Evolutionary conservation across 1,140 invertebrate species (phyloP).

Genomic region (Drosophila bocki): DNA sequence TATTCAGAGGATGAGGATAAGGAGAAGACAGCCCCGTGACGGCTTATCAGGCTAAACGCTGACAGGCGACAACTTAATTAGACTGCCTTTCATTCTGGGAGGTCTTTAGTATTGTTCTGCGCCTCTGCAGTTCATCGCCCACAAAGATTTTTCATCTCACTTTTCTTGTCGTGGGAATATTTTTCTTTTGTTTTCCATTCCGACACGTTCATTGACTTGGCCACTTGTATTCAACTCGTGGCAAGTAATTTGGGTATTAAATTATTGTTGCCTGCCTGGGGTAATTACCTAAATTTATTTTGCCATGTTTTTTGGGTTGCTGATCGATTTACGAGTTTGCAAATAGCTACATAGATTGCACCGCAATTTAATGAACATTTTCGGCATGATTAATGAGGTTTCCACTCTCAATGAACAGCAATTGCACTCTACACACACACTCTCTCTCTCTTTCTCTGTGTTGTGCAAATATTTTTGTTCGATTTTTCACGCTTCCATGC

Average conservation of each 20-base stretch:
- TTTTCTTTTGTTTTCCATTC: conserved; percentile 58
- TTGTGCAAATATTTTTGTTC: conserved; percentile 69
- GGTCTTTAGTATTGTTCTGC: conserved; percentile 36
- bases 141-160: conserved; percentile 27
- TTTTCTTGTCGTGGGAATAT: conserved; percentile 8
- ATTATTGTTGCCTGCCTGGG: conserved; percentile 21
- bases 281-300: conserved; percentile 70
- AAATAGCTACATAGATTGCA: conserved; percentile 55
- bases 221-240: conserved; percentile 20
- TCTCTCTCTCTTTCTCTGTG: not conserved
- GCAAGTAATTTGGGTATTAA: conserved; percentile 66
- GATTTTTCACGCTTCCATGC: conserved; percentile 82
- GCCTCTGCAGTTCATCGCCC: conserved; percentile 24
- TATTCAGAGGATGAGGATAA: not conserved
- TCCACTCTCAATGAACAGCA: conserved; percentile 66
- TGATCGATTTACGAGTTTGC: conserved; percentile 65
- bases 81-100: conserved; percentile 50
- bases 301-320: conserved; percentile 26
- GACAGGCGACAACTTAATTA: conserved; percentile 76
- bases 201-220: conserved; percentile 71
- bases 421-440: conserved; percentile 26
- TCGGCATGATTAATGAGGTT: conserved; percentile 71
- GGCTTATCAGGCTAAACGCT: conserved; percentile 65
- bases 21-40: conserved; percentile 30
- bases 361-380: conserved; percentile 65